A percentile compares a stretch with the other conserved stretches of the same genome.
phyloP scores from a whole-genome alignment of 2,797 vertebrate genomes.

The Jordanella pulchra region DNA sequence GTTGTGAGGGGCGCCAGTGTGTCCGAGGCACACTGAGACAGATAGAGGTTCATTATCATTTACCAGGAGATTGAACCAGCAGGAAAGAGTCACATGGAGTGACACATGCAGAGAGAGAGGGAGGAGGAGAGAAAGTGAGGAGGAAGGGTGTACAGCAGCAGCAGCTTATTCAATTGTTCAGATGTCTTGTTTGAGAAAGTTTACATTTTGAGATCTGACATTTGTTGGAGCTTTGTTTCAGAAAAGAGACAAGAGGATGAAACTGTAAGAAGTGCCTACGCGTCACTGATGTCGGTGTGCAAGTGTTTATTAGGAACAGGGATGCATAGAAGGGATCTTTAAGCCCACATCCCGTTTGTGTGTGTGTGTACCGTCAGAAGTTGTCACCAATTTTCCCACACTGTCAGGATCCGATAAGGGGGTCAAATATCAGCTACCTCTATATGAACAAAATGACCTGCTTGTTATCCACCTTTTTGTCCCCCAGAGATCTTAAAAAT shows the following conservation, averaged over 20 bases:
- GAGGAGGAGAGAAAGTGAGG: constrained; percentile 14
- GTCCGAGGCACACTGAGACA: constrained; percentile 69
- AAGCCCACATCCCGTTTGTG: constrained; percentile 34
- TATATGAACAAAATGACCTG: constrained; percentile 20
- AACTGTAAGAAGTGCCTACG: constrained; percentile 15
- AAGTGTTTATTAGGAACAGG: neutral
- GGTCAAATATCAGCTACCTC: constrained; percentile 30
- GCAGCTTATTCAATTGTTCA: constrained; percentile 39
- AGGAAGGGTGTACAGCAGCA: constrained; percentile 8
- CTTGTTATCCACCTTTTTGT: constrained; percentile 3
- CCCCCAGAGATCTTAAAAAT: neutral
- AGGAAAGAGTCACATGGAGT: constrained; percentile 54
- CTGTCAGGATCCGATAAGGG: constrained; percentile 32
- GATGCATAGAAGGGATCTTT: constrained; percentile 31
- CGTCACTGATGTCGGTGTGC: constrained; percentile 27
- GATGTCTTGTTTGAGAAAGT: constrained; percentile 19
- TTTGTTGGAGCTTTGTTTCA: neutral
- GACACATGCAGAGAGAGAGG: constrained; percentile 43
- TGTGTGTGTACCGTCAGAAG: constrained; percentile 35
- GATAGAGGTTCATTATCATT: constrained; percentile 78
- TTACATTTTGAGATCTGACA: neutral
- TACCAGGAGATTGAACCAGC: constrained; percentile 74
- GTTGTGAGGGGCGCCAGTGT: constrained; percentile 66
- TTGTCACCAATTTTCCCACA: constrained; percentile 31
- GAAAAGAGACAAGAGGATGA: constrained; percentile 10